These are phyloP conservation scores for Wiebesia pumilae DNA, from an alignment of 1,140 invertebrate species.

Conservation along the genomic window DNA sequence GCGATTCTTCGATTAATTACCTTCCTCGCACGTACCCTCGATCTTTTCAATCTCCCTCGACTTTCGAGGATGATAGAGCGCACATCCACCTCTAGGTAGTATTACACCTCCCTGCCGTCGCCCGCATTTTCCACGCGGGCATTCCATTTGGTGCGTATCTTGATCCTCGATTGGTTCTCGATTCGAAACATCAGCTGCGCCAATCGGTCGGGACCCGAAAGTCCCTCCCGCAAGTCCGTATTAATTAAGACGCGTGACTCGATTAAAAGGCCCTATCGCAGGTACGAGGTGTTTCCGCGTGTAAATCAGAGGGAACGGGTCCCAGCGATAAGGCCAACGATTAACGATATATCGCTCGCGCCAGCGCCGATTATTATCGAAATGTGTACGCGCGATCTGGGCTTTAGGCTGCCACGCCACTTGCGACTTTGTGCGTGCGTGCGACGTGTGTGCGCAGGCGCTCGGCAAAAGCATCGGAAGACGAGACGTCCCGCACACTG, in stretches of 20 bases:
- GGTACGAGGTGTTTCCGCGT: slow-evolving; percentile 63
- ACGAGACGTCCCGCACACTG: background rate
- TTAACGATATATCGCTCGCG: slow-evolving; percentile 10
- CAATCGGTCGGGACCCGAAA: background rate
- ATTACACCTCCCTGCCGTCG: too few relatives aligned
- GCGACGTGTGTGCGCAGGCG: background rate
- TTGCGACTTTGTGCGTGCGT: background rate
- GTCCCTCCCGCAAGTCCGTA: slow-evolving; percentile 38
- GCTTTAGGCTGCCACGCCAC: background rate
- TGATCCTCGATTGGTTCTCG: background rate
- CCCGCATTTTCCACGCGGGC: background rate
- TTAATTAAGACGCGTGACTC: slow-evolving; percentile 66
- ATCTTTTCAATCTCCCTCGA: too few relatives aligned
- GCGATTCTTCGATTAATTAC: too few relatives aligned
- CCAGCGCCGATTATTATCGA: slow-evolving; percentile 36
- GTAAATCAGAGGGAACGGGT: slow-evolving; percentile 58
- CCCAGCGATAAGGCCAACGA: slow-evolving; percentile 8
- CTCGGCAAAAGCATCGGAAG: background rate
- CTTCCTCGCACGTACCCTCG: too few relatives aligned
- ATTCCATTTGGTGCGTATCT: background rate
- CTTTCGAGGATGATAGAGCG: background rate
- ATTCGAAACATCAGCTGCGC: background rate
- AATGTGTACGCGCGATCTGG: background rate
- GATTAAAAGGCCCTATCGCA: slow-evolving; percentile 65
- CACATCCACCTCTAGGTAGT: too few relatives aligned